Conservation (phyloP, 2,888 invertebrate species). For the Ochropleura leucogaster region DNA sequence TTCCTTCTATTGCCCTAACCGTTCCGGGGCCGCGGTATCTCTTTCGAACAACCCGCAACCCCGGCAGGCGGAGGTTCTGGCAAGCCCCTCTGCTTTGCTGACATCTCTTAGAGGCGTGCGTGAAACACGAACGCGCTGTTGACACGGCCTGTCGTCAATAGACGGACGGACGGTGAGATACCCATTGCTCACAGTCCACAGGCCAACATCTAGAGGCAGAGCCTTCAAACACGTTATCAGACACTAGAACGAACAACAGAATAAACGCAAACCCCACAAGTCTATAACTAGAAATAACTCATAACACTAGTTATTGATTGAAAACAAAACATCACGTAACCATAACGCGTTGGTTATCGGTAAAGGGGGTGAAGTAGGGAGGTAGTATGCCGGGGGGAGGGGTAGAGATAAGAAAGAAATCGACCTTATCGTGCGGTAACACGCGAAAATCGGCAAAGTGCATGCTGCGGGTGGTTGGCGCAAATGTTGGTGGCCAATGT, state of each 20-base stretch:
- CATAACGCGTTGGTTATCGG: conserved; percentile 69
- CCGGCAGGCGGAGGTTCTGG: no score
- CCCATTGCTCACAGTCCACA: no score
- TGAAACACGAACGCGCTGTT: no score
- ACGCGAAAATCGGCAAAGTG: conserved; percentile 82
- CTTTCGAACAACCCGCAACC: no score
- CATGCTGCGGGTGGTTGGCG: conserved; percentile 72
- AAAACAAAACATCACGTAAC: conserved; percentile 70
- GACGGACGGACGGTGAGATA: no score
- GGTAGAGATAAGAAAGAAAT: conserved; percentile 77
- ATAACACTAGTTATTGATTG: conserved; percentile 70
- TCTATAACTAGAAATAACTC: conserved; percentile 55
- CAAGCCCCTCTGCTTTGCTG: no score
- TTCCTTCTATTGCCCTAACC: no score
- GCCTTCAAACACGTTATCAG: neutral
- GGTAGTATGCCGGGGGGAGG: conserved; percentile 57
- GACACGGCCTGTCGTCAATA: no score
- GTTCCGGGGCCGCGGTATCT: no score
- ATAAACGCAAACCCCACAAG: conserved; percentile 39
- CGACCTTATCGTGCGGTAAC: conserved; percentile 79
- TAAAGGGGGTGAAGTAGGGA: conserved; percentile 67
- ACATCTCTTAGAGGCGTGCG: no score
- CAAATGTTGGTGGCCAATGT: conserved; percentile 57
- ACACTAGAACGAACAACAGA: neutral
- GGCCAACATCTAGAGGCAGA: no score